Percentiles rank a stretch among this genome's conserved stretches.
phyloP scores from a whole-genome alignment of 2,888 invertebrate species.

The Andricus quercusramuli region DNA sequence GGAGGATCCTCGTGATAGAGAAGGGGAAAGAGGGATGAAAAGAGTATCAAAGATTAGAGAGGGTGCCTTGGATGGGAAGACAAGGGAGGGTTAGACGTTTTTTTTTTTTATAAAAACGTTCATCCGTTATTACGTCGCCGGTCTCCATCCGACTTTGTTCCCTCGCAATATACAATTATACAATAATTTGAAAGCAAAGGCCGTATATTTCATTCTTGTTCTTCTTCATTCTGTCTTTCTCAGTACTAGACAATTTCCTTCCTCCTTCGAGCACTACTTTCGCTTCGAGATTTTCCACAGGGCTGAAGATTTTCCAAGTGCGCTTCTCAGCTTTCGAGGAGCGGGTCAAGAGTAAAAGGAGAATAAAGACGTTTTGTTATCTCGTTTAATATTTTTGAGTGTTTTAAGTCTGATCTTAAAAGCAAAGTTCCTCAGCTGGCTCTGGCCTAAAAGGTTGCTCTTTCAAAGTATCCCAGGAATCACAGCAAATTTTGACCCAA shows the following conservation, averaged over 20 bases:
- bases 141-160: conserved; percentile 66
- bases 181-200: conserved; percentile 72
- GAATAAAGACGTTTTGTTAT: conserved; percentile 1
- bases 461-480: too few species aligned
- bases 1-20: conserved; percentile 14
- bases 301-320: conserved; percentile 37
- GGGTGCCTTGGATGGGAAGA: conserved; percentile 56
- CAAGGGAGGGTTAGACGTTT: conserved; percentile 35
- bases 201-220: conserved; percentile 63
- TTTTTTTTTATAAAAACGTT: conserved; percentile 65
- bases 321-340: conserved; percentile 29
- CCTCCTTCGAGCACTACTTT: conserved; percentile 48
- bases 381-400: conserved; percentile 34
- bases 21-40: conserved; percentile 10
- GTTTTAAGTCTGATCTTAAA: not conserved
- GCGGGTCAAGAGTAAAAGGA: conserved; percentile 28
- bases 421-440: not conserved
- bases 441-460: not conserved
- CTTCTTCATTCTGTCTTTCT: conserved; percentile 44
- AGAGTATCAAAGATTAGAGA: conserved; percentile 45
- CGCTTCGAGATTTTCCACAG: conserved; percentile 41
- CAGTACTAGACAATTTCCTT: conserved; percentile 47
- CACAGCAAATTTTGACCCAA: too few species aligned
- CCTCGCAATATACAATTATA: conserved; percentile 72
- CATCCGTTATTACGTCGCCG: conserved; percentile 69